A percentile compares a stretch with the other conserved stretches of the same genome.
Conservation (phyloP, 1,140 invertebrate genomes). For the Apis laboriosa region DNA sequence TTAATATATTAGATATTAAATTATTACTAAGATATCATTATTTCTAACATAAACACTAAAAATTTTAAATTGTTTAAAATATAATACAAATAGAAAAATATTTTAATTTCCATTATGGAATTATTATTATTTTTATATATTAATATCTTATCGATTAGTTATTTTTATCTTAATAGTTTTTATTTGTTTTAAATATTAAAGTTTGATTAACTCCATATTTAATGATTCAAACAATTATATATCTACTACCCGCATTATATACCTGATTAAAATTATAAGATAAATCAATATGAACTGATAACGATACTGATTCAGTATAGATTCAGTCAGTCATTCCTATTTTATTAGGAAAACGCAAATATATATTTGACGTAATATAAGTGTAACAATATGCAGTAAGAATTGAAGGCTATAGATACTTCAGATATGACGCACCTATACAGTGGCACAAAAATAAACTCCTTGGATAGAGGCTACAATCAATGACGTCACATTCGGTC, state of each 20-base stretch:
- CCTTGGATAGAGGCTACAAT: slow-evolving; percentile 29
- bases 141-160: neutral
- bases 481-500: slow-evolving; percentile 55
- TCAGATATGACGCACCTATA: neutral
- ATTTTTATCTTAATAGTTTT: neutral
- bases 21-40: neutral
- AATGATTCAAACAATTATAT: neutral
- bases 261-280: neutral
- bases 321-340: neutral
- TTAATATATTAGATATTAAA: neutral
- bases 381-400: neutral
- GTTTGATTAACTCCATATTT: neutral
- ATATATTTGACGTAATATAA: slow-evolving; percentile 4
- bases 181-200: neutral
- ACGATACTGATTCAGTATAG: neutral
- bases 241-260: no score
- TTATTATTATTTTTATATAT: neutral
- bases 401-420: neutral
- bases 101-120: neutral
- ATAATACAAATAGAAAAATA: neutral
- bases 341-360: neutral
- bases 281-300: neutral
- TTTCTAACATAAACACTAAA: neutral
- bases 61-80: neutral
- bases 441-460: slow-evolving; percentile 34